Conservation (phyloP, 2,797 vertebrate species). For the Phalloptychus januarius region DNA sequence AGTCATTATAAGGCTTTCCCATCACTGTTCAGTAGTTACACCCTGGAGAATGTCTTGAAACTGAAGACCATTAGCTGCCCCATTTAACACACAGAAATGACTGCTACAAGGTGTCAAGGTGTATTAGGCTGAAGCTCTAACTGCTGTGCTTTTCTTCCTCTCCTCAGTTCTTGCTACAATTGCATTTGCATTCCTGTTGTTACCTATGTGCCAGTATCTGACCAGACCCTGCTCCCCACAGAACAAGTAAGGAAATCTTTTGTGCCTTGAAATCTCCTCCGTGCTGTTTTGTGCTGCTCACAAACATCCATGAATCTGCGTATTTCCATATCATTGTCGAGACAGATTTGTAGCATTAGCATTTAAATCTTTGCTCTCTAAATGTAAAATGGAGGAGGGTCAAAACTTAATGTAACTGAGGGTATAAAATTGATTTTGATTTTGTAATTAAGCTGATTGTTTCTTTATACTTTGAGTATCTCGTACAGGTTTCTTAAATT, state of each 20-base stretch:
- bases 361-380: constrained; percentile 2
- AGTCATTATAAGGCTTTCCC: constrained; percentile 18
- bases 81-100: constrained; percentile 33
- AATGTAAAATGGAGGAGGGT: constrained; percentile 1
- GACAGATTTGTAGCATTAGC: background rate
- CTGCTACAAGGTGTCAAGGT: constrained; percentile 14
- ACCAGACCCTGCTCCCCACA: constrained; percentile 97
- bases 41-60: constrained; percentile 28
- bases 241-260: constrained; percentile 92
- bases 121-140: constrained; percentile 34
- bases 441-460: background rate
- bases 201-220: constrained; percentile 99
- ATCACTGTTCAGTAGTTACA: constrained; percentile 23
- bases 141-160: constrained; percentile 46
- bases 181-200: constrained; percentile 97
- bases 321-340: constrained; percentile 12
- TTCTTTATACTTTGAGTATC: background rate
- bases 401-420: background rate
- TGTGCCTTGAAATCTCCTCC: constrained; percentile 11
- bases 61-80: constrained; percentile 34
- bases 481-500: background rate
- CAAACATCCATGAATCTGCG: constrained; percentile 15
- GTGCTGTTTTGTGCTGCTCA: background rate
- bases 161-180: constrained; percentile 96
- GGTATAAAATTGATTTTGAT: constrained; percentile 3